These are phyloP conservation scores for Trilocha varians DNA, from an alignment of 2,888 invertebrate genomes.

Conservation along the genomic window DNA sequence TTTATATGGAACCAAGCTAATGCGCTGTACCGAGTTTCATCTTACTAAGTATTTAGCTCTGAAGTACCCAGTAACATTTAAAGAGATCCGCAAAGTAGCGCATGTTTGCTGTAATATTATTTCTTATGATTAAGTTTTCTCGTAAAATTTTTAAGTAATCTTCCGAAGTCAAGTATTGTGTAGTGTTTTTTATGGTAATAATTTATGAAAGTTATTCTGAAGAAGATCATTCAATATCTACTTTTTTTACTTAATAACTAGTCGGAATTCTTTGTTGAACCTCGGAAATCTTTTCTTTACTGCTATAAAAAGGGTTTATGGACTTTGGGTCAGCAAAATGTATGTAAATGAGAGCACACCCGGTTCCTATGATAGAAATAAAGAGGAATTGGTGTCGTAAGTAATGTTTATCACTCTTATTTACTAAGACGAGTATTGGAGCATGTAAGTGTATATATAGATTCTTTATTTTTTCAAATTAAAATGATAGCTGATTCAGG, in stretches of 20 bases:
- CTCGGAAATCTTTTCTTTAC: slow-evolving; percentile 52
- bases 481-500: no score
- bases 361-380: slow-evolving; percentile 47
- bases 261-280: slow-evolving; percentile 44
- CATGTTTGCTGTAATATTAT: no score
- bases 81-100: no score
- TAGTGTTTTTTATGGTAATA: slow-evolving; percentile 23
- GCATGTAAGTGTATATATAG: slow-evolving; percentile 17
- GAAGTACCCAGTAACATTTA: no score
- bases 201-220: slow-evolving; percentile 24
- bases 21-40: no score
- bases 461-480: no score
- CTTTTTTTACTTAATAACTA: slow-evolving; percentile 41
- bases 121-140: no score
- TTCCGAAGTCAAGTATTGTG: no score
- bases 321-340: slow-evolving; percentile 65
- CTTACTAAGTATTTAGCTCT: no score
- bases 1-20: no score
- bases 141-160: no score
- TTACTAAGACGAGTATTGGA: background rate
- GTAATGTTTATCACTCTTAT: slow-evolving; percentile 17
- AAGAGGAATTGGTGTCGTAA: slow-evolving; percentile 44
- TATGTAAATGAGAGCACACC: slow-evolving; percentile 59
- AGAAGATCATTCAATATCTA: slow-evolving; percentile 21
- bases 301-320: slow-evolving; percentile 62